These are phyloP conservation scores for Zenarchopterus dispar DNA, from an alignment of 2,797 vertebrate genomes.

Conservation along the genomic window DNA sequence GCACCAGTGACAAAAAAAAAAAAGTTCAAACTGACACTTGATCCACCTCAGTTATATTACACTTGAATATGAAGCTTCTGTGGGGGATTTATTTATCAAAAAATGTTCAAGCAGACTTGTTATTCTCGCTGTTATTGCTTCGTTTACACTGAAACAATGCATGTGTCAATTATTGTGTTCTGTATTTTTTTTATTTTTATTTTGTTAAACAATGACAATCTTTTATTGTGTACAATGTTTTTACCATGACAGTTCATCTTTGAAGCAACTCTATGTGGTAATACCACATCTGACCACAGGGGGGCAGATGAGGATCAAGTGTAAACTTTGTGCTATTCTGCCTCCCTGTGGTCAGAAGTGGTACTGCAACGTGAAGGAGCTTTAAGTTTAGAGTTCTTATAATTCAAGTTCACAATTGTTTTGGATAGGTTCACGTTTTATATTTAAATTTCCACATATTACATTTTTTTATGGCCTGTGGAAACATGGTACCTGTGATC, in stretches of 20 bases:
- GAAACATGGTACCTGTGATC: slow-evolving; percentile 18
- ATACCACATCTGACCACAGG: no score
- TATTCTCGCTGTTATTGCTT: not conserved
- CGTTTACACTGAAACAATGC: slow-evolving; percentile 3
- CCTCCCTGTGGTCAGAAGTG: no score
- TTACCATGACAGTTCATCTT: no score
- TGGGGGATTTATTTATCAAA: not conserved
- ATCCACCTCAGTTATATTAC: not conserved
- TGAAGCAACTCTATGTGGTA: no score
- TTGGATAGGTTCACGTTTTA: not conserved
- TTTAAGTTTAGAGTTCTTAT: not conserved
- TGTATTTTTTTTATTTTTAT: slow-evolving; percentile 2
- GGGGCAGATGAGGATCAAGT: no score
- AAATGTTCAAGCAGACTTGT: slow-evolving; percentile 10
- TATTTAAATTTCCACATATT: slow-evolving; percentile 8
- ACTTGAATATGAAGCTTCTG: slow-evolving; percentile 24
- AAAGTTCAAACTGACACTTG: no score
- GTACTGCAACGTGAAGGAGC: no score
- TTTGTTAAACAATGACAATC: slow-evolving; percentile 8
- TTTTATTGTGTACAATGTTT: not conserved
- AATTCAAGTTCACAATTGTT: slow-evolving; percentile 3
- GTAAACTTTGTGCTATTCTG: no score
- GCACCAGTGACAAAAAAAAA: no score
- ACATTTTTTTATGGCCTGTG: slow-evolving; percentile 20
- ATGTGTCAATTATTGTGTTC: not conserved